Conservation (phyloP, 2,888 invertebrate genomes). For the Tribolium freemani region DNA sequence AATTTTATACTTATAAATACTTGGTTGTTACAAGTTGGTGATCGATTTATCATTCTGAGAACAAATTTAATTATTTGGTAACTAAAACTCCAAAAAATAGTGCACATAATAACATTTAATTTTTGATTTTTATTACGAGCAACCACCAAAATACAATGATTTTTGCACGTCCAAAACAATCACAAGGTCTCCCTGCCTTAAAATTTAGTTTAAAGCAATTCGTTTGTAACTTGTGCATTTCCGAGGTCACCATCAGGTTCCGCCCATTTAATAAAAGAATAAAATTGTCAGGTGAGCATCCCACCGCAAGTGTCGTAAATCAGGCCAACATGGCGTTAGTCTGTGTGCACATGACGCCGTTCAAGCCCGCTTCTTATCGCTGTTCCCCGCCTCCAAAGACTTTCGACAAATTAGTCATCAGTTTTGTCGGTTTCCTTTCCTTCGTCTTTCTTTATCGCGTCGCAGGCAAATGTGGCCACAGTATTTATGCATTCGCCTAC, state of each 20-base stretch:
- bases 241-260: no score
- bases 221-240: no score
- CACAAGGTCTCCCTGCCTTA: no score
- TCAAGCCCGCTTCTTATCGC: constrained; percentile 56
- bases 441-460: constrained; percentile 49
- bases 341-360: constrained; percentile 56
- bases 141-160: not conserved
- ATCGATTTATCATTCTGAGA: no score
- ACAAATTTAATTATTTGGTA: no score
- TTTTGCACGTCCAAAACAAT: not conserved
- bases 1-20: no score
- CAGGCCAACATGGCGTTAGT: constrained; percentile 53
- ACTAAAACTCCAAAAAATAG: no score
- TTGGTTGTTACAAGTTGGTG: no score
- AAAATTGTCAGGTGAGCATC: constrained; percentile 55
- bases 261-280: constrained; percentile 30
- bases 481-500: constrained; percentile 60
- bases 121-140: no score
- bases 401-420: constrained; percentile 67
- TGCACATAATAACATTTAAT: no score
- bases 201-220: no score
- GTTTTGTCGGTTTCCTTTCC: constrained; percentile 62
- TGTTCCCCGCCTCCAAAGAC: constrained; percentile 55
- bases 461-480: constrained; percentile 55
- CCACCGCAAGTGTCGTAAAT: constrained; percentile 54